Percentiles rank a stretch among this genome's conserved stretches.
Evolutionary conservation across 2,888 invertebrate species (phyloP).

Genomic region (Acanthosepion esculentum): DNA sequence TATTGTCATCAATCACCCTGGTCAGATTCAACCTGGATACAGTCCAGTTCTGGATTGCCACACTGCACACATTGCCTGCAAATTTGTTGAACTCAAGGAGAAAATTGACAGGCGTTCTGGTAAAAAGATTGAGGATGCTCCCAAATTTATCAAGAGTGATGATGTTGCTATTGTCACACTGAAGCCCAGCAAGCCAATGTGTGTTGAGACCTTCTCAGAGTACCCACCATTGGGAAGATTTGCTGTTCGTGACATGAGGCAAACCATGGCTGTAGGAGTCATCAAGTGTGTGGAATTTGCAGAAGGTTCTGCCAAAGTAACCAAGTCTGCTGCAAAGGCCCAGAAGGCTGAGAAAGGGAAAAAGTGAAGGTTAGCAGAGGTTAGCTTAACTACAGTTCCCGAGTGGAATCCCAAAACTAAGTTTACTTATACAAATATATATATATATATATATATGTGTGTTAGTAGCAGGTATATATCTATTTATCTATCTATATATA

Average conservation of each 20-base stretch:
- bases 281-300: slow-evolving; percentile 88
- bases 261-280: slow-evolving; percentile 98
- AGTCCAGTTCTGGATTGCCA: slow-evolving; percentile 99
- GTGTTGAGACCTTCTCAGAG: slow-evolving; percentile 98
- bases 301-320: slow-evolving; percentile 92
- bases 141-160: slow-evolving; percentile 96
- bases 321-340: slow-evolving; percentile 99
- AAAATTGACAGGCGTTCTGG: slow-evolving; percentile 99
- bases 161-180: slow-evolving; percentile 96
- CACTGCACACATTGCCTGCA: slow-evolving; percentile 99
- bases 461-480: too few relatives aligned
- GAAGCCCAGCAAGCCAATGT: slow-evolving; percentile 96
- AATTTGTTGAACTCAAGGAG: slow-evolving; percentile 98
- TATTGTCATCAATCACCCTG: slow-evolving; percentile 99
- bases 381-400: background rate
- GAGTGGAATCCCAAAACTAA: slow-evolving; percentile 47
- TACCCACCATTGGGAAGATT: slow-evolving; percentile 97
- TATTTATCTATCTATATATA: too few relatives aligned
- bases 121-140: slow-evolving; percentile 79
- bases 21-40: slow-evolving; percentile 98
- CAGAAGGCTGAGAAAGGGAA: slow-evolving; percentile 82
- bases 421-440: slow-evolving; percentile 51
- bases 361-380: slow-evolving; percentile 66
- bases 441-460: slow-evolving; percentile 47
- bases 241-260: slow-evolving; percentile 99